Conservation (phyloP, 2,888 invertebrate species). For the Uropetala carovei region DNA sequence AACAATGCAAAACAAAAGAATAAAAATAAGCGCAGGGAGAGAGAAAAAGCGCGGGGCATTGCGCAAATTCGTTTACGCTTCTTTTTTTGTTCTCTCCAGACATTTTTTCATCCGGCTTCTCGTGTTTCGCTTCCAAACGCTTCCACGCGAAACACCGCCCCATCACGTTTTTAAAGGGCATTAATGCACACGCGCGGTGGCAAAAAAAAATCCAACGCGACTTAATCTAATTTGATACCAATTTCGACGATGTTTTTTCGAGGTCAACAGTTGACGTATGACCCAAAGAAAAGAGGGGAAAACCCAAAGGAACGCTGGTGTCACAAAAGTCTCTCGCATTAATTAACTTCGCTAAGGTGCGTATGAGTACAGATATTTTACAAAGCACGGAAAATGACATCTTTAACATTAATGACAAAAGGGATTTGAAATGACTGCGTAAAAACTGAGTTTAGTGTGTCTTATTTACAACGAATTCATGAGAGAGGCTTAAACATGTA, state of each 20-base stretch:
- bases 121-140: background rate
- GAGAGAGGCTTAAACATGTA: no score
- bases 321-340: no score
- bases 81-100: background rate
- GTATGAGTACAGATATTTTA: no score
- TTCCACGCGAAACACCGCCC: background rate
- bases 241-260: conserved; percentile 2
- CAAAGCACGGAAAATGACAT: no score
- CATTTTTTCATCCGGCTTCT: background rate
- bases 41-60: background rate
- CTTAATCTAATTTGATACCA: background rate
- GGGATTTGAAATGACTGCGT: no score
- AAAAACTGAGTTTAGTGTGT: no score
- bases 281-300: background rate
- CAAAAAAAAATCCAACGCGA: background rate
- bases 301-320: no score
- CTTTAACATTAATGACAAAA: no score
- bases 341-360: no score
- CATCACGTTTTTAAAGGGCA: background rate
- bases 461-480: no score
- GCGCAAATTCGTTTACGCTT: background rate
- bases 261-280: background rate
- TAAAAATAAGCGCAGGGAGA: background rate
- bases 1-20: background rate
- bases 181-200: background rate